phyloP scores from a whole-genome alignment of 2,797 vertebrate species.

The Pangasius djambal region DNA sequence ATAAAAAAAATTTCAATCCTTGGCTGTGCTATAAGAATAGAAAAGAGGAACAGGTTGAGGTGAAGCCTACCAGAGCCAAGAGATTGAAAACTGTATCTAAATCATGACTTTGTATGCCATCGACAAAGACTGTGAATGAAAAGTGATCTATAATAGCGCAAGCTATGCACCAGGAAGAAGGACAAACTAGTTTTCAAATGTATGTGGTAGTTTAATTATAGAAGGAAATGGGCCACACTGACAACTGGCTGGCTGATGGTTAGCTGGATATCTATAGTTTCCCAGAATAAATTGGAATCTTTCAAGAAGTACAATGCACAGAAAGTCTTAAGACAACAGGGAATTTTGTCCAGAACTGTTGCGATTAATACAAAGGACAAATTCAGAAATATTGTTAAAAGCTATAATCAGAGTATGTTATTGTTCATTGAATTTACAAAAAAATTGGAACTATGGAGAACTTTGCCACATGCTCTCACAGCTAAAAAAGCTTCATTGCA shows the following conservation, averaged over 20 bases:
- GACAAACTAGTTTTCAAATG: neutral
- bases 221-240: neutral
- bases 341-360: neutral
- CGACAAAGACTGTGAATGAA: neutral
- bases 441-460: neutral
- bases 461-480: neutral
- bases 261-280: neutral
- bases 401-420: neutral
- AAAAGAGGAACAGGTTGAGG: neutral
- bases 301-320: neutral
- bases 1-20: neutral
- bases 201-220: neutral
- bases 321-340: neutral
- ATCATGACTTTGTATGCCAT: neutral
- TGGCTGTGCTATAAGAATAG: neutral
- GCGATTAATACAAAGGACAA: neutral
- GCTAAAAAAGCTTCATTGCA: constrained; percentile 7
- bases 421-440: neutral
- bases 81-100: neutral
- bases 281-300: neutral
- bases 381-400: neutral
- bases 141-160: neutral
- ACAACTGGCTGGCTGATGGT: neutral
- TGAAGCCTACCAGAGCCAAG: neutral
- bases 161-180: neutral